phyloP scores from a whole-genome alignment of 1,140 invertebrate species.

The Tetraneura akinire region DNA sequence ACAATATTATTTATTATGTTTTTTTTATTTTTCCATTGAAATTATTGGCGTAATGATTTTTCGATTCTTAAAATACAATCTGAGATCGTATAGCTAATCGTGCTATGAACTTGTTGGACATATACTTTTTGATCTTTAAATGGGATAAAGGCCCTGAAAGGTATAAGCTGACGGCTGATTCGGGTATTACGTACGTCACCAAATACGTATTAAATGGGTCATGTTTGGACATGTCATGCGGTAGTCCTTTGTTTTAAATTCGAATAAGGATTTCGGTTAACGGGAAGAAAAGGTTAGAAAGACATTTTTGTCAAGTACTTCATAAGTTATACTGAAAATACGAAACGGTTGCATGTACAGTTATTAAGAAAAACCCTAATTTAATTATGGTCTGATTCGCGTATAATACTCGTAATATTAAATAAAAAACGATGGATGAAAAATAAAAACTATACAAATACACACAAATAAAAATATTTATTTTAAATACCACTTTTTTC shows the following conservation, averaged over 20 bases:
- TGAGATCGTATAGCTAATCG: slow-evolving; percentile 23
- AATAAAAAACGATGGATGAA: neutral
- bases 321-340: slow-evolving; percentile 28
- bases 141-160: slow-evolving; percentile 20
- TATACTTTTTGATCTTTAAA: slow-evolving; percentile 3
- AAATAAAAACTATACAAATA: too few relatives aligned
- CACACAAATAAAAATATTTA: too few relatives aligned
- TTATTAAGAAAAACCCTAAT: neutral
- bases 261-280: slow-evolving; percentile 27
- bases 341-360: slow-evolving; percentile 2
- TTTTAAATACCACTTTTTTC: too few relatives aligned
- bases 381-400: neutral
- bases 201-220: slow-evolving; percentile 37
- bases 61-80: slow-evolving; percentile 5
- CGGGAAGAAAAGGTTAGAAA: neutral
- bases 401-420: neutral
- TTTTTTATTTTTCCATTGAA: too few relatives aligned
- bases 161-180: slow-evolving; percentile 29
- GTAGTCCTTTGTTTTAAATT: slow-evolving; percentile 40
- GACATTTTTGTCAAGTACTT: slow-evolving; percentile 25
- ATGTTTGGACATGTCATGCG: slow-evolving; percentile 11
- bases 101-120: neutral
- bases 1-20: too few relatives aligned
- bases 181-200: slow-evolving; percentile 38
- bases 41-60: neutral